phyloP scores from a whole-genome alignment of 2,797 vertebrate genomes.

The Onychomys arenicola region DNA sequence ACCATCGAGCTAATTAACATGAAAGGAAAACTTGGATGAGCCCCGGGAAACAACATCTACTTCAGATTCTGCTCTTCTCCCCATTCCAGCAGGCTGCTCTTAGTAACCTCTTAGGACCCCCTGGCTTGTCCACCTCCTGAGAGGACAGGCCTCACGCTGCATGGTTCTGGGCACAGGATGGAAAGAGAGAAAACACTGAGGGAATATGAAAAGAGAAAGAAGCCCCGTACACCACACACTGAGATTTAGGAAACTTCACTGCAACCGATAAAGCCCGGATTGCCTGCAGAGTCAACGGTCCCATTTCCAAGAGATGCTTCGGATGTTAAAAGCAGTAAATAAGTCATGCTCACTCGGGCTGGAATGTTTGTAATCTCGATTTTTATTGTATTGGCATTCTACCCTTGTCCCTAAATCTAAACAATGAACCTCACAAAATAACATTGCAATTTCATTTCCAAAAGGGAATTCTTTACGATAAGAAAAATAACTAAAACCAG shows the following conservation, averaged over 20 bases:
- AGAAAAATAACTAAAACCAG: neutral
- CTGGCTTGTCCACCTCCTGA: accelerated
- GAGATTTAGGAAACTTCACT: neutral
- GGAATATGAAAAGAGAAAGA: neutral
- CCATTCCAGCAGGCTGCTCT: neutral
- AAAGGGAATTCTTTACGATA: neutral
- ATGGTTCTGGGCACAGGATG: neutral
- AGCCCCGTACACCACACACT: too few species aligned
- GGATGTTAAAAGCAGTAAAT: neutral
- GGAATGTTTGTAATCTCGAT: neutral
- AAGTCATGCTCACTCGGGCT: neutral
- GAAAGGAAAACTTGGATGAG: constrained; percentile 72
- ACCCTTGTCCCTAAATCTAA: constrained; percentile 1
- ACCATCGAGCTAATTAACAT: constrained; percentile 68
- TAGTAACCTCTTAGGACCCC: constrained; percentile 48
- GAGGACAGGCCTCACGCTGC: neutral
- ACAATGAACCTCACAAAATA: neutral
- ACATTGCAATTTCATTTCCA: neutral
- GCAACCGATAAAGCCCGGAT: neutral
- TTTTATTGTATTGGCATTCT: neutral
- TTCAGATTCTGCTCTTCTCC: constrained; percentile 49
- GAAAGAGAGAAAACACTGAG: neutral
- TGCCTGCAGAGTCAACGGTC: neutral
- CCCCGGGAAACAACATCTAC: constrained; percentile 60
- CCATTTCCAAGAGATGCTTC: neutral